These are phyloP conservation scores for Nasonia giraulti DNA, from an alignment of 1,140 invertebrate genomes.

Conservation along the genomic window DNA sequence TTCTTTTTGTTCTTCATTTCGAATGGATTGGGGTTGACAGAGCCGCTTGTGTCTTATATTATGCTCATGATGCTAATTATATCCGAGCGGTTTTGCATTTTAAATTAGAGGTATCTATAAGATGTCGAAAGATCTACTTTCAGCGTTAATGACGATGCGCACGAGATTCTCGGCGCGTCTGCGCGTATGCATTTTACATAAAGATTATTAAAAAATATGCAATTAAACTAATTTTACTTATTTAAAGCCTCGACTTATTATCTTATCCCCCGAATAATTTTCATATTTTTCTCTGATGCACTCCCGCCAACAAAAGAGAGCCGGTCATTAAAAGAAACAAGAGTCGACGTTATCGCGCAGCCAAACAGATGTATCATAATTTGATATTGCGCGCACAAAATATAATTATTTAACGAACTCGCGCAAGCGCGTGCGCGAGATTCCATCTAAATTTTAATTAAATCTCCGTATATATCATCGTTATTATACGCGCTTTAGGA, in stretches of 20 bases:
- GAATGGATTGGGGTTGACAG: too few relatives aligned
- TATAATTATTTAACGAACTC: slow-evolving; percentile 15
- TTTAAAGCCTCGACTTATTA: not conserved
- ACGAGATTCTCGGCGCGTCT: not conserved
- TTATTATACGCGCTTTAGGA: slow-evolving; percentile 19
- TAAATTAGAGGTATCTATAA: not conserved
- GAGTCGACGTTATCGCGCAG: not conserved
- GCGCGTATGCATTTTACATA: not conserved
- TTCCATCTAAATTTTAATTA: slow-evolving; percentile 47
- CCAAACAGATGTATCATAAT: not conserved
- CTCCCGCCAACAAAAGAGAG: not conserved
- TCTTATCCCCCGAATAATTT: not conserved
- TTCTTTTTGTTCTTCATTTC: too few relatives aligned
- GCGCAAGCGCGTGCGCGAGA: not conserved
- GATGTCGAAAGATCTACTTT: not conserved
- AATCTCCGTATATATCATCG: slow-evolving; percentile 25
- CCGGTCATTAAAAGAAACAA: not conserved
- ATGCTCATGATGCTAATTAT: not conserved
- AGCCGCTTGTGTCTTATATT: not conserved
- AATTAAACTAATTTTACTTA: slow-evolving; percentile 8
- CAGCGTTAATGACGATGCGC: not conserved
- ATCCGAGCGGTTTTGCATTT: too few relatives aligned
- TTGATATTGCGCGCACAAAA: not conserved
- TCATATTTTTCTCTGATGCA: not conserved
- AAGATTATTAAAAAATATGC: not conserved